These are phyloP conservation scores for Emydura subglobosa DNA, from an alignment of 2,113 vertebrate species.

Conservation along the genomic window DNA sequence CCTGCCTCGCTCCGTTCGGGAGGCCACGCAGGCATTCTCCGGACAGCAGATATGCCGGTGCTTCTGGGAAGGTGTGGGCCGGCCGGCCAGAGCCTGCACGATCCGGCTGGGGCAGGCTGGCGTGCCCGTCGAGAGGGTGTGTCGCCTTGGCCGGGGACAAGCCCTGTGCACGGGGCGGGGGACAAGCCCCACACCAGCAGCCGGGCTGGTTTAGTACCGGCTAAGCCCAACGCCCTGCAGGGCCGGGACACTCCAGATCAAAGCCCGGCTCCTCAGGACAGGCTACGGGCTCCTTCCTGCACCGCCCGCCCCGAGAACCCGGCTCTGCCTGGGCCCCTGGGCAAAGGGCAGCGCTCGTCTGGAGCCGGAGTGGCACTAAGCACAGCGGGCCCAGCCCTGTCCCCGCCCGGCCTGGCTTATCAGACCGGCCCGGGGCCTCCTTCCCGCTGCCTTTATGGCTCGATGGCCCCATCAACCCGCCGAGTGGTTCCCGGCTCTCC, in stretches of 20 bases:
- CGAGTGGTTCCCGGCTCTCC: neutral
- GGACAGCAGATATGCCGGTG: too few species aligned
- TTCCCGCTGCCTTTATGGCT: neutral
- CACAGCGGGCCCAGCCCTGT: neutral
- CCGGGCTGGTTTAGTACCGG: too few species aligned
- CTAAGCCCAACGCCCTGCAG: neutral
- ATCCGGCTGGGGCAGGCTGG: too few species aligned
- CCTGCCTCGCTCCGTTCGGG: too few species aligned
- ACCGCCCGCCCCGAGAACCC: neutral
- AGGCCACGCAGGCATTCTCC: too few species aligned
- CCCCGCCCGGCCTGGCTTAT: neutral
- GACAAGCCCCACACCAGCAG: neutral
- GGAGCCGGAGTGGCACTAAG: neutral
- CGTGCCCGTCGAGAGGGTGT: too few species aligned
- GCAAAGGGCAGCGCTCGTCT: neutral
- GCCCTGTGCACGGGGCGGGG: too few species aligned
- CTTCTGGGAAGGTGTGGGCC: too few species aligned
- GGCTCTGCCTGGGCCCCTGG: neutral
- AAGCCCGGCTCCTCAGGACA: neutral
- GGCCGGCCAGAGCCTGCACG: too few species aligned
- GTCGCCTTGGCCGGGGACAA: neutral
- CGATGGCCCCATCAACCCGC: neutral
- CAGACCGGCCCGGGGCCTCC: neutral
- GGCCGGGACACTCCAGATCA: neutral
- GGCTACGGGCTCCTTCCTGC: neutral